phyloP scores from a whole-genome alignment of 2,113 vertebrate genomes.

The Zosterops hypoxanthus region DNA sequence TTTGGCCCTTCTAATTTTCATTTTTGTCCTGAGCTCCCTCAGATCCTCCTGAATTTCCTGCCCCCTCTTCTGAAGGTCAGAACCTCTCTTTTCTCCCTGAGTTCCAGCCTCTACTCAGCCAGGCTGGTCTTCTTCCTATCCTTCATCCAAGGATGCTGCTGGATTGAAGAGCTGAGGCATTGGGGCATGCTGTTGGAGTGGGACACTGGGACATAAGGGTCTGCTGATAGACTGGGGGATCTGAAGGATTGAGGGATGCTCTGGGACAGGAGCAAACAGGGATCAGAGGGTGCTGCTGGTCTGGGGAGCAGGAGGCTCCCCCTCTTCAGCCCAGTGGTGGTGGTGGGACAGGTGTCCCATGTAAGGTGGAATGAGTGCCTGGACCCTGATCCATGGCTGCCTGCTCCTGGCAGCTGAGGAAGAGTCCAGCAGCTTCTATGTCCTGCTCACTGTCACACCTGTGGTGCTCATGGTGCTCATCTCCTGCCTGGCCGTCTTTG shows the following conservation, averaged over 20 bases:
- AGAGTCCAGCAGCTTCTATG: slow-evolving; percentile 60
- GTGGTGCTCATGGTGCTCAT: slow-evolving; percentile 73
- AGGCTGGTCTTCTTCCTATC: background rate
- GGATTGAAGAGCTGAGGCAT: rapidly evolving
- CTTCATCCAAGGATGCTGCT: background rate
- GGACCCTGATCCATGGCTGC: rapidly evolving
- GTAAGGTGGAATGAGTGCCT: background rate
- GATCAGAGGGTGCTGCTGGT: background rate
- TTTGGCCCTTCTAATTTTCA: background rate
- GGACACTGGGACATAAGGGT: background rate
- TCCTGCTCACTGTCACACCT: slow-evolving; percentile 71
- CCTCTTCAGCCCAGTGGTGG: background rate
- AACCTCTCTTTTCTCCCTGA: background rate
- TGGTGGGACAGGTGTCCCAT: background rate
- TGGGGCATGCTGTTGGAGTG: background rate
- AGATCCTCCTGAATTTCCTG: background rate
- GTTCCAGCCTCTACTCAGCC: background rate
- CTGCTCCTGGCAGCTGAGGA: slow-evolving; percentile 66
- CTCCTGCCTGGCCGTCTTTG: slow-evolving; percentile 52
- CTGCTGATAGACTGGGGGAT: background rate
- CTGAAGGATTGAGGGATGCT: background rate
- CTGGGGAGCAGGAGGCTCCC: background rate
- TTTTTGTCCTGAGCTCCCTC: background rate
- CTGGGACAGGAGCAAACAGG: background rate
- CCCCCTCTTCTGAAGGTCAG: background rate